A percentile compares a stretch with the other conserved stretches of the same genome.
These are phyloP conservation scores for Leptopilina clavipes DNA, from an alignment of 1,140 invertebrate genomes.

Conservation along the genomic window DNA sequence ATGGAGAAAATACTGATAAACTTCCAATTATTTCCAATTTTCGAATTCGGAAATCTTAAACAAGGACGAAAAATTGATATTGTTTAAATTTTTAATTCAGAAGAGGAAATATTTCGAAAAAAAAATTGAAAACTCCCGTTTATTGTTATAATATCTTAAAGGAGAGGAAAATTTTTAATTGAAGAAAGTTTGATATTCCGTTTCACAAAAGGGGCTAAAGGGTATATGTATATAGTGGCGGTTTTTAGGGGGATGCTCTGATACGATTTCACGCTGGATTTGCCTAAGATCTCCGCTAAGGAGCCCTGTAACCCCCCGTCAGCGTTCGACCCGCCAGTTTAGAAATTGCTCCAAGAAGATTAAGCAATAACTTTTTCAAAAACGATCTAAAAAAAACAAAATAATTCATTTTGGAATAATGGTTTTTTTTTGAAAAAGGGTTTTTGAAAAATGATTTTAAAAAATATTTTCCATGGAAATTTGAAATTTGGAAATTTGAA, in stretches of 20 bases:
- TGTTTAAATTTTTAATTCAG: too few species aligned
- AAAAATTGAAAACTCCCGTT: too few species aligned
- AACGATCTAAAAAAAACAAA: background rate
- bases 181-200: constrained; percentile 22
- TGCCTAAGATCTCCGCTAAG: constrained; percentile 75
- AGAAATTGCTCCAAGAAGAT: constrained; percentile 35
- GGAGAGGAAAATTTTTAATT: constrained; percentile 11
- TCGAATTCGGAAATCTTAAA: too few species aligned
- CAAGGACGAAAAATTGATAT: too few species aligned
- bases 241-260: constrained; percentile 71
- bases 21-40: too few species aligned
- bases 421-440: background rate
- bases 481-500: constrained; percentile 20
- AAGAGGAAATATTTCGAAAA: background rate
- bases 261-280: constrained; percentile 76
- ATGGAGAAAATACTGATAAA: too few species aligned
- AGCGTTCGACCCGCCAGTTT: constrained; percentile 50
- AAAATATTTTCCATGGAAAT: too few species aligned
- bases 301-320: constrained; percentile 70
- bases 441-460: too few species aligned
- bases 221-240: constrained; percentile 67
- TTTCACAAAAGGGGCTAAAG: constrained; percentile 54
- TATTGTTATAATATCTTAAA: too few species aligned
- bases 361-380: constrained; percentile 34
- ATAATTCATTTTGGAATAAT: too few species aligned